These are phyloP conservation scores for Laticauda laticaudata DNA, from an alignment of 2,113 vertebrate species.

Conservation along the genomic window DNA sequence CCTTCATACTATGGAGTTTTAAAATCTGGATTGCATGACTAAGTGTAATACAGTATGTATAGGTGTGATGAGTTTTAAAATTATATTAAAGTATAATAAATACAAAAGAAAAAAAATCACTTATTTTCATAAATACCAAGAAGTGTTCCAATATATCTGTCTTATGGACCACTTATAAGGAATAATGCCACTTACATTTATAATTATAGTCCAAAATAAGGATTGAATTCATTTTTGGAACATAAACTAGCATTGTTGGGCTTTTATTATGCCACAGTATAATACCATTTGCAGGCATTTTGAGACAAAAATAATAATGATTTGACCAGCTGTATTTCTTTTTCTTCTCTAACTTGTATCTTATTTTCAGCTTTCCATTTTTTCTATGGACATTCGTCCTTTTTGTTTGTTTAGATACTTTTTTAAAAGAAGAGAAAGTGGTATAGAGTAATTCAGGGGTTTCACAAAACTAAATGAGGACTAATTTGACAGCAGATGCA, in stretches of 20 bases:
- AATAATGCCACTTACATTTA: not conserved
- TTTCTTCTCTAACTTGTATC: not conserved
- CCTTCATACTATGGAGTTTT: no score
- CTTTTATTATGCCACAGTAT: not conserved
- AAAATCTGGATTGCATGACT: not conserved
- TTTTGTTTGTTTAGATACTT: not conserved
- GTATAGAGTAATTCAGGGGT: not conserved
- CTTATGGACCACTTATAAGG: not conserved
- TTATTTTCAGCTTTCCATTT: constrained; percentile 14
- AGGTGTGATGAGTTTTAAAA: not conserved
- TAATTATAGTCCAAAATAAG: not conserved
- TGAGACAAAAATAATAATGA: no score
- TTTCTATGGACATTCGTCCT: not conserved
- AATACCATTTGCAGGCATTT: not conserved
- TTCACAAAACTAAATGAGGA: not conserved
- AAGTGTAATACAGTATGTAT: no score
- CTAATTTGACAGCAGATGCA: not conserved
- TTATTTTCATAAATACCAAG: not conserved
- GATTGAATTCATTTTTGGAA: not conserved
- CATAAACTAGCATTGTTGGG: not conserved
- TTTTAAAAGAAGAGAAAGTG: not conserved
- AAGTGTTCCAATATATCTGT: not conserved
- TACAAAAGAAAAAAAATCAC: not conserved
- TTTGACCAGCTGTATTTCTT: not conserved
- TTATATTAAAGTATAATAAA: not conserved